Evolutionary conservation across 1,140 invertebrate species (phyloP), one percentile per base, ranked within the genome.

Genomic region (Trichomalopsis sarcophagae): DNA sequence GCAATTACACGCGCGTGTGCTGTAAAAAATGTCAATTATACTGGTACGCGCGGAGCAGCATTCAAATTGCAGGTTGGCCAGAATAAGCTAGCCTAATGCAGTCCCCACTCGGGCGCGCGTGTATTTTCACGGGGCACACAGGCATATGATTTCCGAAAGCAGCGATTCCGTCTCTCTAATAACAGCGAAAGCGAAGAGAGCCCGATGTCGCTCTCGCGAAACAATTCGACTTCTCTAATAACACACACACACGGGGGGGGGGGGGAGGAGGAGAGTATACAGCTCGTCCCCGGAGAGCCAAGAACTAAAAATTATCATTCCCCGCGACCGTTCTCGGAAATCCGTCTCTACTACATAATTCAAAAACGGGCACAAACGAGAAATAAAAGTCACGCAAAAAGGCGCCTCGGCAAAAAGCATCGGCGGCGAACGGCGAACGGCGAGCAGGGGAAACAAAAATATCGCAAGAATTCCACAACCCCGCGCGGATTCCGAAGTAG

Each of bases 271-370:
- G 40, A 44, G 40, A 44, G 40, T 44, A 44, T 44, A 44, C 40
- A 62, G 21, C 55, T 62, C 55, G 40, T 62, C 55, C 17, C 55
- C 6, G 17, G 55, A 62, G 55, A 62, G 21, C 55, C n/a, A 5
- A 62, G 55, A 62, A 62, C 55, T 62, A n/a, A 62, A 62, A 62
- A 62, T 62, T 62, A 62, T 62, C 55, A 62, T 62, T 62, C 55
- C 21, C 55, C 55, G 55, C 21, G 21, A 62, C 55, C n/a, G 17
- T 62, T 62, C 55, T 62, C 55, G 55, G 55, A 62, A 62, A 62
- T 62, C 55, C 55, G 55, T 62, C 55, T 62, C 55, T 62, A 62
- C 55, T 62, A 62, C 55, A 62, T 62, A 62, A 62, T 62, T 62
- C 55, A 62, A 62, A 62, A 62, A 62, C 55, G 55, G 55, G 21